Percentiles rank a stretch among this genome's conserved stretches.
Conservation (phyloP, 2,113 vertebrate genomes). For the Odobenus rosmarus region DNA sequence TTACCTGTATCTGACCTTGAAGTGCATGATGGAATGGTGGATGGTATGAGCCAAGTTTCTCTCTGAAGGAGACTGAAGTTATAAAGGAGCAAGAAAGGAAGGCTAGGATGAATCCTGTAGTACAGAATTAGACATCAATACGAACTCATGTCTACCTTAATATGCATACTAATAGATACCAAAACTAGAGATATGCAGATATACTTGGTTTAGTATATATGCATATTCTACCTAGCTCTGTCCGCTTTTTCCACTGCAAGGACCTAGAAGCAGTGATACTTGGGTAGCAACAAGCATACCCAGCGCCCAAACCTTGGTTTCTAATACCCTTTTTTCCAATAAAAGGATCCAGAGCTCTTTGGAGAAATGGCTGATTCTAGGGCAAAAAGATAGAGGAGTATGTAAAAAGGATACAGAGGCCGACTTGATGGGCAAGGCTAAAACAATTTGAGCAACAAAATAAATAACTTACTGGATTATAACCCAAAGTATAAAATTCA, state of each 20-base stretch:
- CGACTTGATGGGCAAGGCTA: neutral
- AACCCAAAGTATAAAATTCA: neutral
- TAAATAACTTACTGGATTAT: neutral
- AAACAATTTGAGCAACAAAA: neutral
- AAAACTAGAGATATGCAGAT: neutral
- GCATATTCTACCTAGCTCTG: neutral
- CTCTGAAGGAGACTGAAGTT: neutral
- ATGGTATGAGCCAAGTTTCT: neutral
- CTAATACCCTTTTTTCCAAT: conserved; percentile 7
- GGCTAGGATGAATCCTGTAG: neutral
- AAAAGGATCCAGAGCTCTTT: neutral
- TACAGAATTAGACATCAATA: neutral
- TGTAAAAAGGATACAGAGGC: conserved; percentile 6
- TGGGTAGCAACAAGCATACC: neutral
- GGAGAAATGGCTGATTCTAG: conserved; percentile 11
- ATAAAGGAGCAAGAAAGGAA: neutral
- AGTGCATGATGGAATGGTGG: neutral
- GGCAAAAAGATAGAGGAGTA: neutral
- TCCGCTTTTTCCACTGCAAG: neutral
- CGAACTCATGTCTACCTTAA: neutral
- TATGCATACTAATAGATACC: neutral
- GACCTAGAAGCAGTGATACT: neutral
- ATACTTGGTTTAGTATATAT: neutral
- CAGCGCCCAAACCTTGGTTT: neutral
- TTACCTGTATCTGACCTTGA: neutral